phyloP scores from a whole-genome alignment of 2,113 vertebrate genomes.

The Pachycephala philippinensis region DNA sequence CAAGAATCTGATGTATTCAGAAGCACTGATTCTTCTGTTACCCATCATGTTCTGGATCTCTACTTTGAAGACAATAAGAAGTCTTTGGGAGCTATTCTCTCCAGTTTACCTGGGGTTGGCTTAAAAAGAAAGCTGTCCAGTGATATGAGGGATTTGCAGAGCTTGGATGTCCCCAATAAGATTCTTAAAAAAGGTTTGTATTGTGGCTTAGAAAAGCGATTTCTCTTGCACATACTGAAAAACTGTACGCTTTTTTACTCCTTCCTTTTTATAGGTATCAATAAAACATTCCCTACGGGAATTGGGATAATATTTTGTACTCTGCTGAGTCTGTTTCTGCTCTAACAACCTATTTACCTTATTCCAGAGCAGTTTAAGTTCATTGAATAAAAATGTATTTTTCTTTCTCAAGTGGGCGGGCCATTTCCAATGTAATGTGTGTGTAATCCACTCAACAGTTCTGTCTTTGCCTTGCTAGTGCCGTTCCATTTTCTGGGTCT shows the following conservation, averaged over 20 bases:
- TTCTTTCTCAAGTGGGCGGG: neutral
- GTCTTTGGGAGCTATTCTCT: slow-evolving; percentile 74
- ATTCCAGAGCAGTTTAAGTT: neutral
- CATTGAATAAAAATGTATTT: neutral
- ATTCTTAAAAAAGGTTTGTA: slow-evolving; percentile 77
- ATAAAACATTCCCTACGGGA: neutral
- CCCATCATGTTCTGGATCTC: slow-evolving; percentile 54
- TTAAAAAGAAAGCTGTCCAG: slow-evolving; percentile 82
- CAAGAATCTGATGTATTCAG: slow-evolving; percentile 60
- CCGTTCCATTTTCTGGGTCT: neutral
- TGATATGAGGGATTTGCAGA: slow-evolving; percentile 53
- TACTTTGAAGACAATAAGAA: slow-evolving; percentile 73
- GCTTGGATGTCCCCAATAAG: slow-evolving; percentile 73
- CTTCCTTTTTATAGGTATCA: neutral
- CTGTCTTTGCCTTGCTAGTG: neutral
- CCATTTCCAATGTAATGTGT: neutral
- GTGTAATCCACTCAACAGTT: neutral
- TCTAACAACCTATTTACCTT: neutral
- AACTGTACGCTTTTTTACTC: neutral
- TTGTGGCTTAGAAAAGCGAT: neutral
- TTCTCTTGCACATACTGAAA: neutral
- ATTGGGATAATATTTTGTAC: neutral
- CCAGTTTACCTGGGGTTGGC: slow-evolving; percentile 67
- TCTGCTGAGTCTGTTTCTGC: neutral
- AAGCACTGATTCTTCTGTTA: slow-evolving; percentile 59